A percentile compares a stretch with the other conserved stretches of the same genome.
Conservation (phyloP, 2,888 invertebrate genomes). For the Lithodes maja region DNA sequence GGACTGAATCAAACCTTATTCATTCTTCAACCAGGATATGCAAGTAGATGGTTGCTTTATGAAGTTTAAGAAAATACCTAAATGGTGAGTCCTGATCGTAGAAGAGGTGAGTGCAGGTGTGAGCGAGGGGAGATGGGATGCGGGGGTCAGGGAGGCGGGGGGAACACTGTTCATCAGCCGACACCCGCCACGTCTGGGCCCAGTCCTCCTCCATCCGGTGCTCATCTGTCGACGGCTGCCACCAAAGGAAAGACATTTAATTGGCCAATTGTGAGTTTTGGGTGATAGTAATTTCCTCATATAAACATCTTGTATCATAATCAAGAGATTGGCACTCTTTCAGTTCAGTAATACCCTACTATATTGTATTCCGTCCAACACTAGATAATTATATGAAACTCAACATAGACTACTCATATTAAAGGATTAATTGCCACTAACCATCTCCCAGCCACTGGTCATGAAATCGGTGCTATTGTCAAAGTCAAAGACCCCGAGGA, state of each 20-base stretch:
- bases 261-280: too few species aligned
- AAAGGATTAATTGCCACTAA: not conserved
- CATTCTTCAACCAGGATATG: not conserved
- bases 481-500: constrained; percentile 66
- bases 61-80: constrained; percentile 1
- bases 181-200: constrained; percentile 55
- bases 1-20: too few species aligned
- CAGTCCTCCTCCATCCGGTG: constrained; percentile 39
- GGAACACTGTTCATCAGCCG: constrained; percentile 41
- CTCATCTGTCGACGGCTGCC: constrained; percentile 46
- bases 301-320: too few species aligned
- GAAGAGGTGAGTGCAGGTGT: constrained; percentile 44
- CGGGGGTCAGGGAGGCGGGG: constrained; percentile 45
- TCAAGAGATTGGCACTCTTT: too few species aligned
- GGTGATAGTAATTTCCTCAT: too few species aligned
- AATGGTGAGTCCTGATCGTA: constrained; percentile 32
- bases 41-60: not conserved
- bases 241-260: too few species aligned
- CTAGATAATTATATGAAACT: too few species aligned
- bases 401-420: too few species aligned
- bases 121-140: constrained; percentile 8
- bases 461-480: constrained; percentile 67
- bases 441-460: constrained; percentile 69
- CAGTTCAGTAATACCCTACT: too few species aligned
- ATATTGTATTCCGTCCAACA: too few species aligned